Evolutionary conservation across 2,797 vertebrate genomes (phyloP).

Genomic region (Platalea minor): DNA sequence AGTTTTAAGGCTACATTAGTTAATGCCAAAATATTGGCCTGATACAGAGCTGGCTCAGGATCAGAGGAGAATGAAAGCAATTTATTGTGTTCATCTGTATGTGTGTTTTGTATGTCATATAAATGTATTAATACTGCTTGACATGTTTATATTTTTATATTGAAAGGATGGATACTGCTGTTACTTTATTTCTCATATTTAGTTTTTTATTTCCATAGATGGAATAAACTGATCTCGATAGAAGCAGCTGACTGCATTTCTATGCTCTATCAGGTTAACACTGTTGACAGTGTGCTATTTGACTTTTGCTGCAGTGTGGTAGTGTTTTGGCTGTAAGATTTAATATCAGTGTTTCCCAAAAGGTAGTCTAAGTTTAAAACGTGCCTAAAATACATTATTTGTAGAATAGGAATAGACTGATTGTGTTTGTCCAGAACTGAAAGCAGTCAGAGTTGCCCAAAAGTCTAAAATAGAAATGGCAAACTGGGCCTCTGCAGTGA

Average conservation of each 20-base stretch:
- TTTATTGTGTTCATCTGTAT: background rate
- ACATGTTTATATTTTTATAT: background rate
- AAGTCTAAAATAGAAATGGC: background rate
- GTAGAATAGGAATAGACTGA: background rate
- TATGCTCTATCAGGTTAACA: background rate
- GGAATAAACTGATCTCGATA: background rate
- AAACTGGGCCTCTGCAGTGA: background rate
- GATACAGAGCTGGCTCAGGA: background rate
- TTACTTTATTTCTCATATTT: slow-evolving; percentile 11
- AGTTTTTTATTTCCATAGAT: background rate
- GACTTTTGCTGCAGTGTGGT: background rate
- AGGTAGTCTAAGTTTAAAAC: background rate
- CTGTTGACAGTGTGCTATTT: background rate
- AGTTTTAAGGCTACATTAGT: background rate
- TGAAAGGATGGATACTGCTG: background rate
- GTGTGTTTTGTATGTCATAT: background rate
- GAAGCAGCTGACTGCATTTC: background rate
- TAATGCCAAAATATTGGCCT: background rate
- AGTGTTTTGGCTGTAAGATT: background rate
- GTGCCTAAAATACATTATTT: background rate
- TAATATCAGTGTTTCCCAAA: background rate
- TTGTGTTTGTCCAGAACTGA: background rate
- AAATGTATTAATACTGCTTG: background rate
- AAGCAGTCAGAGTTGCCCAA: background rate
- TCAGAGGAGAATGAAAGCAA: background rate